Conservation (phyloP, 2,797 vertebrate genomes). For the Brachyrhaphis roseni region DNA sequence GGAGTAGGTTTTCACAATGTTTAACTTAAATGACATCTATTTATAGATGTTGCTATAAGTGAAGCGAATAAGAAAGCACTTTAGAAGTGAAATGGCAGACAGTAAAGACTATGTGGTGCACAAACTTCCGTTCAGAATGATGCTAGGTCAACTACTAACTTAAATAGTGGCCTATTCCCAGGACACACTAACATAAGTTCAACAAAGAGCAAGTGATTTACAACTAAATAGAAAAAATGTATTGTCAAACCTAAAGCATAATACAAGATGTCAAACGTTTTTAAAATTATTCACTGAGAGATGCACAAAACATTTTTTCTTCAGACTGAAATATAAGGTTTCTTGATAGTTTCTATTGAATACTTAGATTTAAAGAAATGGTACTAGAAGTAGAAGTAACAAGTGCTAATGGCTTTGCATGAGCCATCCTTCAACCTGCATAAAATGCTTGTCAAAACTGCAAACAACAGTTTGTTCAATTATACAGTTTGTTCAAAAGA, state of each 20-base stretch:
- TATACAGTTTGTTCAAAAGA: not conserved
- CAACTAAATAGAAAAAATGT: slow-evolving; percentile 46
- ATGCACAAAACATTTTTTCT: not conserved
- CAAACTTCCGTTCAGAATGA: slow-evolving; percentile 69
- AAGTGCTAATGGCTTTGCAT: slow-evolving; percentile 20
- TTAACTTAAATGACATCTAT: not conserved
- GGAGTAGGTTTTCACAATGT: not conserved
- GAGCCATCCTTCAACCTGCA: slow-evolving; percentile 40
- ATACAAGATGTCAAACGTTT: not conserved
- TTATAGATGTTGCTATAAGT: not conserved
- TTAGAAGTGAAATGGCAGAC: slow-evolving; percentile 52
- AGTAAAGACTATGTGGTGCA: slow-evolving; percentile 35
- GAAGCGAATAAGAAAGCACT: slow-evolving; percentile 9
- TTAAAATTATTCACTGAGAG: not conserved
- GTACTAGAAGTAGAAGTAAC: slow-evolving; percentile 7
- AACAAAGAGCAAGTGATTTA: slow-evolving; percentile 44
- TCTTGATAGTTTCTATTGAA: not conserved
- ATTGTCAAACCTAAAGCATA: slow-evolving; percentile 24
- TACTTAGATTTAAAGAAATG: slow-evolving; percentile 1
- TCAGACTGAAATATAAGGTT: not conserved
- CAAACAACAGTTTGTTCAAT: slow-evolving; percentile 9
- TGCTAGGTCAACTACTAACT: slow-evolving; percentile 67
- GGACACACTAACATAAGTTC: slow-evolving; percentile 67
- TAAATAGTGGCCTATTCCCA: slow-evolving; percentile 68
- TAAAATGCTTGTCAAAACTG: slow-evolving; percentile 20